Evolutionary conservation across 2,888 invertebrate species (phyloP).

Genomic region (Hirudinaria manillensis): DNA sequence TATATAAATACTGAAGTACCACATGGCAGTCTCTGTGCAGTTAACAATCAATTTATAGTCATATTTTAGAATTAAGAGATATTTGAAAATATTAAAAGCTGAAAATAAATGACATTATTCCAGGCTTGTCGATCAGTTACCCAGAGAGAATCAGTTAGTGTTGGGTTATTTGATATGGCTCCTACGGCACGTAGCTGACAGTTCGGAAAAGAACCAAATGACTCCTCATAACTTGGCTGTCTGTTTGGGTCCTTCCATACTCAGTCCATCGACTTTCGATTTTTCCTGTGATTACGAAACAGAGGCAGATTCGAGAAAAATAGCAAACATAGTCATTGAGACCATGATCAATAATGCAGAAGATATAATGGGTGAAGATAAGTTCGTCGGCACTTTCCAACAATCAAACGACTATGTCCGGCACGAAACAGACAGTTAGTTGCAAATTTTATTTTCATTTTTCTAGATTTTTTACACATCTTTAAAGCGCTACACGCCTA

Average conservation of each 20-base stretch:
- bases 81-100: not conserved
- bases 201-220: constrained; percentile 13
- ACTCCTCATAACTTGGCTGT: constrained; percentile 18
- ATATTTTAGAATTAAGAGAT: too few relatives aligned
- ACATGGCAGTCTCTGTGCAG: not conserved
- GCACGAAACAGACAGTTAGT: too few relatives aligned
- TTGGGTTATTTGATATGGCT: constrained; percentile 12
- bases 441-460: too few relatives aligned
- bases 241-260: constrained; percentile 27
- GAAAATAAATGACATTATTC: not conserved
- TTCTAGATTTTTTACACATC: too few relatives aligned
- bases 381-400: too few relatives aligned
- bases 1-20: not conserved
- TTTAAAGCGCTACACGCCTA: too few relatives aligned
- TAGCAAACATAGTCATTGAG: constrained; percentile 14
- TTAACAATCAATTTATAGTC: too few relatives aligned
- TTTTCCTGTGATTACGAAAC: not conserved
- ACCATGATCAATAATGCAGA: constrained; percentile 4
- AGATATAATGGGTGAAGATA: constrained; percentile 4
- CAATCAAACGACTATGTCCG: too few relatives aligned
- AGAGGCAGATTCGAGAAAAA: constrained; percentile 16
- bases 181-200: not conserved
- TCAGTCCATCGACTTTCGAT: constrained; percentile 15
- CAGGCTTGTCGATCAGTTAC: constrained; percentile 15
- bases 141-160: not conserved